These are phyloP conservation scores for Drosophila sp. DNA, from an alignment of 1,140 invertebrate species.

Conservation along the genomic window DNA sequence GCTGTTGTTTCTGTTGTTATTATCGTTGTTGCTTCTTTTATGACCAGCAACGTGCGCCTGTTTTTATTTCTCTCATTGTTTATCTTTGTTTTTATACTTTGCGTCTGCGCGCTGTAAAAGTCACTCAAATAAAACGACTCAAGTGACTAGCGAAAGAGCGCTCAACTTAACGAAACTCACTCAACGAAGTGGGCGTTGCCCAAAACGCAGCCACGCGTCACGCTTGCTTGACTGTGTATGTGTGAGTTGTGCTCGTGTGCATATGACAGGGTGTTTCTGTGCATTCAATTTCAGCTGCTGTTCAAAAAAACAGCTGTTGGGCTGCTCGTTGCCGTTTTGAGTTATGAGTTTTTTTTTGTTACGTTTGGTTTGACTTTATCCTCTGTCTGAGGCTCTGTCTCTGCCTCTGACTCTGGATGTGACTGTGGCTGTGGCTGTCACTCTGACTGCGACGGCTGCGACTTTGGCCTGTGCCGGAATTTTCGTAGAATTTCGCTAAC, in stretches of 20 bases:
- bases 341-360: slow-evolving; percentile 64
- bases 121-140: slow-evolving; percentile 55
- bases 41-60: slow-evolving; percentile 53
- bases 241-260: slow-evolving; percentile 22
- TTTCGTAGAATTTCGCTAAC: slow-evolving; percentile 35
- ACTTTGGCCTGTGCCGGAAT: slow-evolving; percentile 48
- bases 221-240: slow-evolving; percentile 30
- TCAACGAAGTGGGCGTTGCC: slow-evolving; percentile 61
- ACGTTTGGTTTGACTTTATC: slow-evolving; percentile 15
- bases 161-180: slow-evolving; percentile 39
- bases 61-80: slow-evolving; percentile 39
- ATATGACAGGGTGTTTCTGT: slow-evolving; percentile 63
- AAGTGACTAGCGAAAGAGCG: slow-evolving; percentile 26
- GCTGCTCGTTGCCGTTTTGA: slow-evolving; percentile 39
- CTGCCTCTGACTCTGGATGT: slow-evolving; percentile 5
- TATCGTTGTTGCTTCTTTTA: slow-evolving; percentile 53
- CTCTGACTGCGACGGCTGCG: slow-evolving; percentile 14
- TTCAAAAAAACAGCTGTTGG: slow-evolving; percentile 70
- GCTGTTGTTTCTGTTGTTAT: slow-evolving; percentile 29
- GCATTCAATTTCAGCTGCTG: slow-evolving; percentile 70
- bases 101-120: slow-evolving; percentile 58
- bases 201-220: slow-evolving; percentile 24
- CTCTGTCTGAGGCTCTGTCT: slow-evolving; percentile 19
- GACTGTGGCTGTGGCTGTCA: slow-evolving; percentile 6
- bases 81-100: slow-evolving; percentile 49